A percentile compares a stretch with the other conserved stretches of the same genome.
These are phyloP conservation scores for Cliona cf. orientalis DNA, from an alignment of 37 sponge, comb jelly and placozoan species.

Conservation along the genomic window DNA sequence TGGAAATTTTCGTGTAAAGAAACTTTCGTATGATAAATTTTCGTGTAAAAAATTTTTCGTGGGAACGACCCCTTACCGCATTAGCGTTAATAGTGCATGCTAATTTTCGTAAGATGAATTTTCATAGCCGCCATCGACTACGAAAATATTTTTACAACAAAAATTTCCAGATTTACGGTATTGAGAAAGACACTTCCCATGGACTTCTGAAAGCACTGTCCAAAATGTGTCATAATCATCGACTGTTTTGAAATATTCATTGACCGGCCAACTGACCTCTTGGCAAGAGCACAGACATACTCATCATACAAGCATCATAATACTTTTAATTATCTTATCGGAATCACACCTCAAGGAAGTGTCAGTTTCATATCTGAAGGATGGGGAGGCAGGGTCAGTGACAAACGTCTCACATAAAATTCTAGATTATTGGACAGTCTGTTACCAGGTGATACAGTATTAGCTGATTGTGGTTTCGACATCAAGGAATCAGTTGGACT, in stretches of 20 bases:
- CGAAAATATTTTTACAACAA: too few relatives aligned
- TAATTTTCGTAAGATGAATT: too few relatives aligned
- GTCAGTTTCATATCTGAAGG: slow-evolving; percentile 51
- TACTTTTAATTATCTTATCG: slow-evolving; percentile 49
- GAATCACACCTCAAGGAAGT: slow-evolving; percentile 59
- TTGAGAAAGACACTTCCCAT: slow-evolving; percentile 47
- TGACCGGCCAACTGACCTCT: slow-evolving; percentile 46
- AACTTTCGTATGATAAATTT: too few relatives aligned
- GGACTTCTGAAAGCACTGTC: slow-evolving; percentile 40
- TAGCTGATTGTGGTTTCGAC: slow-evolving; percentile 44
- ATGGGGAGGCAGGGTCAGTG: slow-evolving; percentile 44
- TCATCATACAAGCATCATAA: slow-evolving; percentile 57
- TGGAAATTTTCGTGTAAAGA: too few relatives aligned
- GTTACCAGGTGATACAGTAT: slow-evolving; percentile 32
- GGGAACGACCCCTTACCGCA: too few relatives aligned
- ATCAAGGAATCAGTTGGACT: slow-evolving; percentile 14
- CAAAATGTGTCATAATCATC: slow-evolving; percentile 38
- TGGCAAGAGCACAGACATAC: slow-evolving; percentile 61
- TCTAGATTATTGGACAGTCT: slow-evolving; percentile 25
- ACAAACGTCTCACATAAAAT: slow-evolving; percentile 27
- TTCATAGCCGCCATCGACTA: too few relatives aligned
- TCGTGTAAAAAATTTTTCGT: too few relatives aligned
- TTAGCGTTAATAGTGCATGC: too few relatives aligned
- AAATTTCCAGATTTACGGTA: too few relatives aligned
- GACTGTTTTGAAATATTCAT: slow-evolving; percentile 65